Percentiles rank a stretch among this genome's conserved stretches.
Conservation (phyloP, 2,888 invertebrate species). For the Lithophane semibrunnea region DNA sequence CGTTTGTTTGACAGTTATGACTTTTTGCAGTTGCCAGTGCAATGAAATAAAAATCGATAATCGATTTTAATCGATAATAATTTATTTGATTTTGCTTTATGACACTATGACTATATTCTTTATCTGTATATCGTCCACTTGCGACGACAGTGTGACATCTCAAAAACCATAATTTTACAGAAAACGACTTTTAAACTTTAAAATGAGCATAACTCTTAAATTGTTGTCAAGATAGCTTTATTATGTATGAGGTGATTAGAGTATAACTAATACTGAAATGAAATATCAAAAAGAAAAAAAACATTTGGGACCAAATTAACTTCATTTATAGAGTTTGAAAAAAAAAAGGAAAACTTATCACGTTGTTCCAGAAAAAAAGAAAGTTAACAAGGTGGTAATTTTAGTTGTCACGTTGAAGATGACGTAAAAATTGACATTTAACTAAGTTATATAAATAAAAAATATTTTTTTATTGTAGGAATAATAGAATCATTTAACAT, state of each 20-base stretch:
- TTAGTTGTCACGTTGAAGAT: neutral
- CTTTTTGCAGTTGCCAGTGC: too few species aligned
- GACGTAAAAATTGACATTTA: neutral
- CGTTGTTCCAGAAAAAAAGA: neutral
- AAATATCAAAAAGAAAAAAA: slow-evolving; percentile 5
- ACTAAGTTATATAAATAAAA: too few species aligned
- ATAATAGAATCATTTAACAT: too few species aligned
- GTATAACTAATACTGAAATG: neutral
- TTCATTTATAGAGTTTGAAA: slow-evolving; percentile 4
- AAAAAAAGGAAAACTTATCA: slow-evolving; percentile 3
- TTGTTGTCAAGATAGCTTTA: neutral
- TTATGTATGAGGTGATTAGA: neutral
- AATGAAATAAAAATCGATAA: too few species aligned
- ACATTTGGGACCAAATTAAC: neutral
- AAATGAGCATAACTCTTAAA: slow-evolving; percentile 1
- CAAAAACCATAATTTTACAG: neutral
- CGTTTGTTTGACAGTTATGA: too few species aligned
- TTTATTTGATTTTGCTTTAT: too few species aligned
- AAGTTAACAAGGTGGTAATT: neutral
- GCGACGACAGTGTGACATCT: too few species aligned
- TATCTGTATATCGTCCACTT: too few species aligned
- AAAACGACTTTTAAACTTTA: neutral
- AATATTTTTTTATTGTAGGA: neutral
- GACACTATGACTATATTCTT: too few species aligned
- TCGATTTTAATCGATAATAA: too few species aligned